A percentile compares a stretch with the other conserved stretches of the same genome.
Conservation (phyloP, 1,140 invertebrate species). For the Campoletis sonorensis region DNA sequence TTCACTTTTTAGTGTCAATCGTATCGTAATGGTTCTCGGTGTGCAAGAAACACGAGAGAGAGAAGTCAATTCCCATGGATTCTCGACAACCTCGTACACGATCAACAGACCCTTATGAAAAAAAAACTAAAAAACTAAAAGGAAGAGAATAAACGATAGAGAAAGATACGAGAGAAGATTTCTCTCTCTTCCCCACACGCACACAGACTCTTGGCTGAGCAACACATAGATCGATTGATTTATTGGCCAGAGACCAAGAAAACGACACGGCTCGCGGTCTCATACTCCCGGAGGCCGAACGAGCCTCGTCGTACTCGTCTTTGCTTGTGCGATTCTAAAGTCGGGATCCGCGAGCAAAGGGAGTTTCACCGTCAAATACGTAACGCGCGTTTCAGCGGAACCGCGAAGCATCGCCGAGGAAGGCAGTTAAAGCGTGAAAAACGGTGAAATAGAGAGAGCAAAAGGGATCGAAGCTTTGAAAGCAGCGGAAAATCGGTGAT, state of each 20-base stretch:
- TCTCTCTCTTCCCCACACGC: too few species aligned
- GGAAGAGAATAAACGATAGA: constrained; percentile 49
- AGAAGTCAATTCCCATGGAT: background rate
- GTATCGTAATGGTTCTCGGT: background rate
- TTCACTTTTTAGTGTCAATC: background rate
- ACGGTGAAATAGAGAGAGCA: background rate
- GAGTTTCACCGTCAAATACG: constrained; percentile 28
- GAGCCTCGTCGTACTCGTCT: constrained; percentile 17
- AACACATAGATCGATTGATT: constrained; percentile 51
- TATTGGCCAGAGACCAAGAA: constrained; percentile 50
- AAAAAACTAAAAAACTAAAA: constrained; percentile 31
- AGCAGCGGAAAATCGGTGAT: background rate
- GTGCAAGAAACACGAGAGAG: background rate
- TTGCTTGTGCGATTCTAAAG: constrained; percentile 31
- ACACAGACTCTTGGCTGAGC: background rate
- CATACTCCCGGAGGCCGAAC: constrained; percentile 31
- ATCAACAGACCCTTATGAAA: too few species aligned
- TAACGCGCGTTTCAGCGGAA: background rate
- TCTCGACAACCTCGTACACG: background rate
- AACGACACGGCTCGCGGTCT: constrained; percentile 43
- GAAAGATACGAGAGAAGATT: constrained; percentile 21
- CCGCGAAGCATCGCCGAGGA: background rate
- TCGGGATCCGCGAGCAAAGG: constrained; percentile 32
- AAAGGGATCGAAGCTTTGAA: background rate
- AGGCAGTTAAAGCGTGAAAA: background rate